Evolutionary conservation across 1,140 invertebrate species (phyloP), one percentile per base, ranked within the genome.

Genomic region (Eueides isabella): DNA sequence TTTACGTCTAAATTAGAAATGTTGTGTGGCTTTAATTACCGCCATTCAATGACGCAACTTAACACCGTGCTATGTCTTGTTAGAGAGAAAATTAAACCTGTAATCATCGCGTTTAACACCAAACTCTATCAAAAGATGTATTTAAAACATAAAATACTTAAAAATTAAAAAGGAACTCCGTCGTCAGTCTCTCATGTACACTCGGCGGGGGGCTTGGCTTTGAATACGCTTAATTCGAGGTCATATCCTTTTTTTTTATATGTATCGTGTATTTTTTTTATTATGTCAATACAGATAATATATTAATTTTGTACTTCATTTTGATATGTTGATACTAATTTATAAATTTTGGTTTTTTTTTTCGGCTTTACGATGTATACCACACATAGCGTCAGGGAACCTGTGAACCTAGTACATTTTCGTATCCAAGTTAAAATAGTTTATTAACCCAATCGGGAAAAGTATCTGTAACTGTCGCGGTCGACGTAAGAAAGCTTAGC

Each of bases 151-250:
- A 44, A 19, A 44, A 19, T 19, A 44, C n/a, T 44, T 44, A 9
- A 19, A 44, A 44, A 19, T 44, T 2, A 44, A 44, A 44, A 44
- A 19, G n/a, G 41, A 19, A 44, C 19, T 55, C 48, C 48, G 48
- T 55, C 23, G 48, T 55, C 48, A 26, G 48, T 55, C 48, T 26
- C n/a, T 55, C 48, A 26, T 55, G 48, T 55, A 26, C 48, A 55
- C 48, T 26, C 48, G 26, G 26, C 48, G 23, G 48, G 48, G 48
- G 48, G 23, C 48, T n/a, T 55, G 41, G 16, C 41, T 26, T 55
- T 55, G 48, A 55, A 55, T 55, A 55, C 48, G 19, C n/a, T 55
- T 55, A 26, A 55, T 55, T 55, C 48, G 48, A 55, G 48, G 48
- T 55, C 48, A 26, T 55, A 55, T 55, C 19, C 12, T 55, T 55